Percentiles rank a stretch among this genome's conserved stretches.
Conservation (phyloP, 2,888 invertebrate species). For the Notodonta ziczac region DNA sequence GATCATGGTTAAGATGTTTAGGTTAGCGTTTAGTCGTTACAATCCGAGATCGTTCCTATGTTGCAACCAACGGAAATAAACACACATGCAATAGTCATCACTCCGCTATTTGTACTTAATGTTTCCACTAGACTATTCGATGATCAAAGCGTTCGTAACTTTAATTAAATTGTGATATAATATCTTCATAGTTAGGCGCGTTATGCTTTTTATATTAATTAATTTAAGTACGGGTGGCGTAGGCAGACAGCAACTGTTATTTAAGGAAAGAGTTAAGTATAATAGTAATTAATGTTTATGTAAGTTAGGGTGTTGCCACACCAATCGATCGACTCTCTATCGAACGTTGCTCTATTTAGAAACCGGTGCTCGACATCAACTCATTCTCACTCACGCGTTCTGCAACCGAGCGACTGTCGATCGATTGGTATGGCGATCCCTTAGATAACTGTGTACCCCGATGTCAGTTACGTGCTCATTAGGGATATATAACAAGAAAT, state of each 20-base stretch:
- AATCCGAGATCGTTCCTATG: conserved; percentile 76
- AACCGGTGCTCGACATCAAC: too few species aligned
- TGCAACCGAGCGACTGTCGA: too few species aligned
- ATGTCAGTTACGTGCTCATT: conserved; percentile 43
- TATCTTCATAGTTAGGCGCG: conserved; percentile 59
- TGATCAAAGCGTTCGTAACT: conserved; percentile 59
- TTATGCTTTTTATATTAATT: conserved; percentile 45
- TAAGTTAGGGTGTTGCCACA: background rate
- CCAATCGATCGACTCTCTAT: too few species aligned
- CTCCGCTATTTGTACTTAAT: conserved; percentile 77
- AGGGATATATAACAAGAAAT: conserved; percentile 49
- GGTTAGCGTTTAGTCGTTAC: conserved; percentile 59
- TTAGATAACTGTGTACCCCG: conserved; percentile 29
- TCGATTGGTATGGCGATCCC: too few species aligned
- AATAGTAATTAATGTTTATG: conserved; percentile 22
- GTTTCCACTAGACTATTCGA: conserved; percentile 56
- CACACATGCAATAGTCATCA: conserved; percentile 66
- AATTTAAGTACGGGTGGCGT: conserved; percentile 66
- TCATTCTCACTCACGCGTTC: too few species aligned
- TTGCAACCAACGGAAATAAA: conserved; percentile 63
- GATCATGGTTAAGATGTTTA: conserved; percentile 68
- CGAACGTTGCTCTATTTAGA: too few species aligned
- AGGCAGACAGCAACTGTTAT: conserved; percentile 31
- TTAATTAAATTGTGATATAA: conserved; percentile 77
- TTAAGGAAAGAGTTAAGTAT: conserved; percentile 23